These are phyloP conservation scores for Drosophila pachea DNA, from an alignment of 1,140 invertebrate species.

Conservation along the genomic window DNA sequence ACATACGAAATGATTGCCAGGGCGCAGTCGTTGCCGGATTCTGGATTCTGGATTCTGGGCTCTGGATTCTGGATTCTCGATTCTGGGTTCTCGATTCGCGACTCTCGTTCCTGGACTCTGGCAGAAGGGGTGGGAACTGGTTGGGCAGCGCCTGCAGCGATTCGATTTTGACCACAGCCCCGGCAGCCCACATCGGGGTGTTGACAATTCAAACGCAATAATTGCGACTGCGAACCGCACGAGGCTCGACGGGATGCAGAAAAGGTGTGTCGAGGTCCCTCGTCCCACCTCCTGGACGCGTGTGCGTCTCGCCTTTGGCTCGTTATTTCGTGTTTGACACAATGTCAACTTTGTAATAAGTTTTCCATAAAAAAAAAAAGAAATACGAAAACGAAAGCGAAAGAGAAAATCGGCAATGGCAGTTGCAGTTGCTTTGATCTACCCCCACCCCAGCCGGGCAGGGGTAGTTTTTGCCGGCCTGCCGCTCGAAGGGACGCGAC, in stretches of 20 bases:
- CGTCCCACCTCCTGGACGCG: constrained; percentile 28
- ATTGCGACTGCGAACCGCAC: constrained; percentile 69
- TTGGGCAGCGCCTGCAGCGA: constrained; percentile 51
- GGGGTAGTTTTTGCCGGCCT: constrained; percentile 54
- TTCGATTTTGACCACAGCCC: constrained; percentile 63
- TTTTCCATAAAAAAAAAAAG: constrained; percentile 39
- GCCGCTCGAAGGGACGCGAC: constrained; percentile 18
- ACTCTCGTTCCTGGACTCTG: background rate
- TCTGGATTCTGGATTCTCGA: background rate
- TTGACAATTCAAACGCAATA: constrained; percentile 77
- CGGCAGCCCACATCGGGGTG: constrained; percentile 53
- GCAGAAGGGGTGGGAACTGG: constrained; percentile 3
- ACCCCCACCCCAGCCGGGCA: constrained; percentile 1
- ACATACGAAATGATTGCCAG: constrained; percentile 47
- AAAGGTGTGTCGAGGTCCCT: constrained; percentile 29
- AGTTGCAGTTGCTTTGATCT: constrained; percentile 68
- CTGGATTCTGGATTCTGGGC: background rate
- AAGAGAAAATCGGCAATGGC: constrained; percentile 48
- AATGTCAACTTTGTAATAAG: constrained; percentile 76
- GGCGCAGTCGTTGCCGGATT: constrained; percentile 1
- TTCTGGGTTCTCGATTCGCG: background rate
- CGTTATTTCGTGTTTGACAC: constrained; percentile 75
- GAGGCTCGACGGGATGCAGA: constrained; percentile 52
- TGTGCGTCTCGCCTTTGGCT: constrained; percentile 43
- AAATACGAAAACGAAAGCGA: background rate